Conservation (phyloP, 2,113 vertebrate genomes). For the Poeciliopsis occidentalis region DNA sequence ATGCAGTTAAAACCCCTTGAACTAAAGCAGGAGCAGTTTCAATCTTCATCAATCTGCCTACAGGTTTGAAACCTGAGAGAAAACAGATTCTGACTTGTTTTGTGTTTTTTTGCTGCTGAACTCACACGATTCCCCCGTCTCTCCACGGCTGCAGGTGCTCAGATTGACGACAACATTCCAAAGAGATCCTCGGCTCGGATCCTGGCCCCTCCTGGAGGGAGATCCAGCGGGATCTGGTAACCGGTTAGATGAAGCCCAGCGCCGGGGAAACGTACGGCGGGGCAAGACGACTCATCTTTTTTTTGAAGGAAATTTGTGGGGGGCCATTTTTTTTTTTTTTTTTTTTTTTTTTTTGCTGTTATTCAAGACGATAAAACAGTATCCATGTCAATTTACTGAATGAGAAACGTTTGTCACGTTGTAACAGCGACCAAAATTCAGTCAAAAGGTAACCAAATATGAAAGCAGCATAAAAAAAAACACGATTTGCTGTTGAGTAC, state of each 20-base stretch:
- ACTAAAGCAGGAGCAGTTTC: too few relatives aligned
- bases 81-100: background rate
- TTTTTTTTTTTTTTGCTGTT: conserved; percentile 43
- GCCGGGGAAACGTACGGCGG: conserved; percentile 24
- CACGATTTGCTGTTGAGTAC: conserved; percentile 16
- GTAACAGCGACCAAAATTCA: conserved; percentile 37
- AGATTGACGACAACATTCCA: conserved; percentile 94
- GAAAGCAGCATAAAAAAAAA: conserved; percentile 27
- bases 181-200: conserved; percentile 94
- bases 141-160: conserved; percentile 81
- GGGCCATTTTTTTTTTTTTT: conserved; percentile 46
- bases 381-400: conserved; percentile 33
- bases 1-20: too few relatives aligned
- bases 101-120: conserved; percentile 35
- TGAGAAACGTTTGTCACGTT: conserved; percentile 26
- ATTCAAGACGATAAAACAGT: conserved; percentile 37
- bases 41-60: background rate
- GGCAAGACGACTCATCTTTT: conserved; percentile 43
- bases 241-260: conserved; percentile 18
- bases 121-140: background rate
- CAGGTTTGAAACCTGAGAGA: background rate
- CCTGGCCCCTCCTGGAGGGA: conserved; percentile 92
- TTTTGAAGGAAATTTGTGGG: too few relatives aligned
- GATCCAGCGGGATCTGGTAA: conserved; percentile 96
- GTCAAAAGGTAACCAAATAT: conserved; percentile 44